Evolutionary conservation across 2,888 invertebrate genomes (phyloP).

Genomic region (Epirrhoe tristata): DNA sequence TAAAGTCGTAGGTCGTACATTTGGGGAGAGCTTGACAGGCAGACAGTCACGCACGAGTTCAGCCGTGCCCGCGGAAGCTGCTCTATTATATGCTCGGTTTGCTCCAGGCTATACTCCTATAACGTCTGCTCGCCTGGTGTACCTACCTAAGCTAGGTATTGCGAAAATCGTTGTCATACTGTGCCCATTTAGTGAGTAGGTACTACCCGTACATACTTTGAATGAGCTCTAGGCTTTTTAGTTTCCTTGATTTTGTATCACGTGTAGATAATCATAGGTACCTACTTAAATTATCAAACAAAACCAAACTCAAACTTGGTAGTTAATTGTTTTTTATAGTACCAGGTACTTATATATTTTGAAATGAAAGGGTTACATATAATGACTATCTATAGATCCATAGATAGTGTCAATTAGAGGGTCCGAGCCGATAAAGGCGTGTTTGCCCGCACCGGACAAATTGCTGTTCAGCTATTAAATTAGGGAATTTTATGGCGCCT

Average conservation of each 20-base stretch:
- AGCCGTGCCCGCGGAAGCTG: constrained; percentile 29
- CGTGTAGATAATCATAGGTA: too few relatives aligned
- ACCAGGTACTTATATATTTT: not conserved
- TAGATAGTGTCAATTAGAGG: constrained; percentile 76
- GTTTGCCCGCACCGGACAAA: constrained; percentile 62
- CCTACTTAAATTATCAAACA: too few relatives aligned
- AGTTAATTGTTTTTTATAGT: too few relatives aligned
- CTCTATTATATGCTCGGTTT: constrained; percentile 32
- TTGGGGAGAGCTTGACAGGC: constrained; percentile 19
- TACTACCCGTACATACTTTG: too few relatives aligned
- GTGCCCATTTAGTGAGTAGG: constrained; percentile 33
- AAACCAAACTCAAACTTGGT: too few relatives aligned
- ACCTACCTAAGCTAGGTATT: constrained; percentile 9
- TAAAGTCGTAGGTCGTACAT: not conserved
- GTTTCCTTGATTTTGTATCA: too few relatives aligned
- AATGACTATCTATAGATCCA: constrained; percentile 61
- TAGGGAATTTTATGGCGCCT: constrained; percentile 58
- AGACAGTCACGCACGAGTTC: constrained; percentile 28
- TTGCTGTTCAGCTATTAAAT: constrained; percentile 64
- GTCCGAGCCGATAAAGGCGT: constrained; percentile 50
- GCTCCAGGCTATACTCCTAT: constrained; percentile 8
- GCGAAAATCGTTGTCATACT: constrained; percentile 14
- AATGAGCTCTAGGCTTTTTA: too few relatives aligned
- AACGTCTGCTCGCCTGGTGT: constrained; percentile 25
- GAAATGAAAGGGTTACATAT: constrained; percentile 68